Base-by-base conservation (phyloP, 2,797 vertebrate genomes). In the Tachyglossus aculeatus region DNA sequence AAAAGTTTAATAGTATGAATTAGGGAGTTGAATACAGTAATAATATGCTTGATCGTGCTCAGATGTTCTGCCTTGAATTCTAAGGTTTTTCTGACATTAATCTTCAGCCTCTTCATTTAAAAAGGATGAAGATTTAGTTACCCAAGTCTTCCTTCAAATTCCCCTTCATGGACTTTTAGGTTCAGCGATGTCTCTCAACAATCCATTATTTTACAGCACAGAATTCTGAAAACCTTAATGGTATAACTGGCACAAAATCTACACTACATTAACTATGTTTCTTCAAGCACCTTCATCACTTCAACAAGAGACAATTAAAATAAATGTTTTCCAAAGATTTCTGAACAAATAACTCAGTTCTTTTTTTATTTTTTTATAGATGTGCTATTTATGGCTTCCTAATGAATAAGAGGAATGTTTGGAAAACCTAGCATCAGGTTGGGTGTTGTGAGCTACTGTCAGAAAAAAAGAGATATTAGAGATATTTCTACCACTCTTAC, bases 321-420 rank as follows among this genome's bases (percentile, higher is more conserved):
- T 89, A 90, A 90, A 91, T 83, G 85, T 88, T 89, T 85, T 71
- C 9, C 21, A 29, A 82, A 78, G 75, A 48, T 55, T 15, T 71
- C 88, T 80, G 65, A 77, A 81, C 44, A 78, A 85, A 67, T 74
- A 83, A 9, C 43, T 85, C 41, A 70, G 13, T 18, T 45, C 6
- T 81, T 56, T 70, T 82, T n/a, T n/a, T n/a, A n/a, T 45, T 12
- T 71, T 89, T 82, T 67, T 53, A 37, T 82, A 87, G 78, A 83
- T 66, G 1, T 14, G 52, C 68, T 89, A 84, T 88, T 88, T 89
- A 76, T 72, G 58, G 47, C 22, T 78, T 85, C 53, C 44, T 84
- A 77, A 72, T 56, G 67, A 87, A 74, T 34, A 55, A 62, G 40
- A 61, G 59, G 63, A 77, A 67, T 67, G 12, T 71, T 40, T 10